Percentiles rank a stretch among this genome's conserved stretches.
phyloP scores from a whole-genome alignment of 1,140 invertebrate genomes.

The Drosophila ananassae region DNA sequence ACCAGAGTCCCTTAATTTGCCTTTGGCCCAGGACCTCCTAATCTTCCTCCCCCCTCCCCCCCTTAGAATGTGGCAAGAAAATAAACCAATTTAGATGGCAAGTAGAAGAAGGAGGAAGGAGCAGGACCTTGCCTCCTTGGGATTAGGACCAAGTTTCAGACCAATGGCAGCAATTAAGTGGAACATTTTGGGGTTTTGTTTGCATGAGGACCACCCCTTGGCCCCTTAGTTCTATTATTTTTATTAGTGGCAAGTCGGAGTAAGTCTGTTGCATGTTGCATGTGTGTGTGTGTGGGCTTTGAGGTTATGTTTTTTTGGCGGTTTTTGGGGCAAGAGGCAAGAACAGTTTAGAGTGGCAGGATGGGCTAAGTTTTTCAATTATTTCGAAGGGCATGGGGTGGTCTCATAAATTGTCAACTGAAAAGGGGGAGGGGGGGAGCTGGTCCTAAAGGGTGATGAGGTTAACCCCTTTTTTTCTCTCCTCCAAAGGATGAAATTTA shows the following conservation, averaged over 20 bases:
- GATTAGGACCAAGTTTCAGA: slow-evolving; percentile 45
- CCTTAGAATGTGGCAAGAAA: slow-evolving; percentile 57
- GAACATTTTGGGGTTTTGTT: slow-evolving; percentile 71
- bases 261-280: not conserved
- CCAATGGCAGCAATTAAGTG: slow-evolving; percentile 75
- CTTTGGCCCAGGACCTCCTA: too few relatives aligned
- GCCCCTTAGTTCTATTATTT: not conserved
- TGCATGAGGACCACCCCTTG: slow-evolving; percentile 31
- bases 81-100: slow-evolving; percentile 62
- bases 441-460: not conserved
- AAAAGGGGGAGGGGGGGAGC: not conserved
- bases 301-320: slow-evolving; percentile 6
- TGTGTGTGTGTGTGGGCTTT: slow-evolving; percentile 3
- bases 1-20: too few relatives aligned
- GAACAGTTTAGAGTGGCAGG: slow-evolving; percentile 29
- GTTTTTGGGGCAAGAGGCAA: not conserved
- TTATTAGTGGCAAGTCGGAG: too few relatives aligned
- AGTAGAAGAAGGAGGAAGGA: not conserved
- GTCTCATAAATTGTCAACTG: slow-evolving; percentile 47
- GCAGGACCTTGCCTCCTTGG: not conserved
- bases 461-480: too few relatives aligned
- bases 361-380: slow-evolving; percentile 74
- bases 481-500: not conserved
- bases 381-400: slow-evolving; percentile 54
- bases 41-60: too few relatives aligned